phyloP scores from a whole-genome alignment of 2,113 vertebrate genomes.

The Macaca mulatta region DNA sequence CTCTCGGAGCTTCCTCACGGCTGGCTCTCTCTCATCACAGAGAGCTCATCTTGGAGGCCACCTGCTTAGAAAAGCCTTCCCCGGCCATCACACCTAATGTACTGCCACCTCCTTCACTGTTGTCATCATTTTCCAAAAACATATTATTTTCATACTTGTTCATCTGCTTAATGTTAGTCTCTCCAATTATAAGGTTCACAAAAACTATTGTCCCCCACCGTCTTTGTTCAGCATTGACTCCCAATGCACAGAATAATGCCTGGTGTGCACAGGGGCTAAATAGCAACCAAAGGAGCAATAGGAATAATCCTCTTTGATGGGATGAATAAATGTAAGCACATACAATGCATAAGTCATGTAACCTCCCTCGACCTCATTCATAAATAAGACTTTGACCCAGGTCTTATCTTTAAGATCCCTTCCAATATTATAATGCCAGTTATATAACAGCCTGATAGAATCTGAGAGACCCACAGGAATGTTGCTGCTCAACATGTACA shows the following conservation, averaged over 20 bases:
- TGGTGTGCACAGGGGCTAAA: neutral
- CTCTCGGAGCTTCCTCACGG: neutral
- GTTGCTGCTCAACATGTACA: neutral
- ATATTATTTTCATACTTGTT: neutral
- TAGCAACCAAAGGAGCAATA: neutral
- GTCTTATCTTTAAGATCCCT: constrained; percentile 38
- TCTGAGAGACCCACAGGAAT: neutral
- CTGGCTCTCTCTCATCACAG: neutral
- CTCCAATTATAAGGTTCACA: neutral
- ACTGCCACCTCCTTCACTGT: neutral
- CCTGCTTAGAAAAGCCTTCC: neutral
- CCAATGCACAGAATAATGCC: neutral
- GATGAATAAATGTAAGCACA: neutral
- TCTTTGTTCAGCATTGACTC: neutral
- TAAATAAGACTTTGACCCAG: neutral
- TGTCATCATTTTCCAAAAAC: neutral
- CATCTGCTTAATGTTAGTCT: neutral
- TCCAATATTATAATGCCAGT: constrained; percentile 7
- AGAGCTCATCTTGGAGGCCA: neutral
- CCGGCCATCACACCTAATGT: neutral
- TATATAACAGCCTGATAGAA: constrained; percentile 25
- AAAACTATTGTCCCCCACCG: accelerated
- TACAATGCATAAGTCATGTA: neutral
- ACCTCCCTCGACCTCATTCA: neutral
- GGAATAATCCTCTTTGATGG: neutral